These are phyloP conservation scores for Chlamydotis undulata DNA, from an alignment of 2,113 vertebrate genomes.

Conservation along the genomic window DNA sequence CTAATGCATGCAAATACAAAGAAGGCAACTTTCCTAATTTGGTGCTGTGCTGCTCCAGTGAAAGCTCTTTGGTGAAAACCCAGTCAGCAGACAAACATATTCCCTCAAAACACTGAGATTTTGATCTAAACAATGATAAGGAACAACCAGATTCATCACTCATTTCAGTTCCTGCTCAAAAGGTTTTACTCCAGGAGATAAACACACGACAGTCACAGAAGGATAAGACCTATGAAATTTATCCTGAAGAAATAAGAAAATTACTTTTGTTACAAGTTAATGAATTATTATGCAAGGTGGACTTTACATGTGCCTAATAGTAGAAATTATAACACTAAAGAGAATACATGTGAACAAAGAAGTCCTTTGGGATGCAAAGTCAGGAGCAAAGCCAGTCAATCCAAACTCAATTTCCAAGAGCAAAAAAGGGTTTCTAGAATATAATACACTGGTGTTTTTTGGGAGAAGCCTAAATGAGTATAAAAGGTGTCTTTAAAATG, in stretches of 20 bases:
- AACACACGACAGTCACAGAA: not conserved
- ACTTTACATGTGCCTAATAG: slow-evolving; percentile 12
- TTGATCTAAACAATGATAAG: not conserved
- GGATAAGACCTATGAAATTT: not conserved
- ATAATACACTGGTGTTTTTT: slow-evolving; percentile 42
- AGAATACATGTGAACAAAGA: not conserved
- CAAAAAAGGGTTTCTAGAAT: slow-evolving; percentile 33
- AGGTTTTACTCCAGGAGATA: not conserved
- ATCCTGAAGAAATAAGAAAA: not conserved
- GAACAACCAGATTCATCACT: not conserved
- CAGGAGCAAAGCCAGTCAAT: slow-evolving; percentile 21
- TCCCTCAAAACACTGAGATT: not conserved
- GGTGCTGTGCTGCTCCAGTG: not conserved
- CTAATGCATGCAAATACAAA: not conserved
- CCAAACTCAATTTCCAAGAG: slow-evolving; percentile 30
- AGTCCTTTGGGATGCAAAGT: slow-evolving; percentile 9
- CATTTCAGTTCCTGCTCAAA: not conserved
- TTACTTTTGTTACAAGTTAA: not conserved
- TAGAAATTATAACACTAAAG: not conserved
- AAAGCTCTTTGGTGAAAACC: not conserved
- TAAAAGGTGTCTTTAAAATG: slow-evolving; percentile 67
- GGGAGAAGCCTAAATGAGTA: slow-evolving; percentile 50
- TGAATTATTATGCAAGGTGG: not conserved
- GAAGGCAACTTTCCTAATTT: not conserved
- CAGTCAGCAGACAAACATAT: not conserved